Base-by-base conservation (phyloP, 1,140 invertebrate genomes). In the Pseudomyrmex cubaensis region DNA sequence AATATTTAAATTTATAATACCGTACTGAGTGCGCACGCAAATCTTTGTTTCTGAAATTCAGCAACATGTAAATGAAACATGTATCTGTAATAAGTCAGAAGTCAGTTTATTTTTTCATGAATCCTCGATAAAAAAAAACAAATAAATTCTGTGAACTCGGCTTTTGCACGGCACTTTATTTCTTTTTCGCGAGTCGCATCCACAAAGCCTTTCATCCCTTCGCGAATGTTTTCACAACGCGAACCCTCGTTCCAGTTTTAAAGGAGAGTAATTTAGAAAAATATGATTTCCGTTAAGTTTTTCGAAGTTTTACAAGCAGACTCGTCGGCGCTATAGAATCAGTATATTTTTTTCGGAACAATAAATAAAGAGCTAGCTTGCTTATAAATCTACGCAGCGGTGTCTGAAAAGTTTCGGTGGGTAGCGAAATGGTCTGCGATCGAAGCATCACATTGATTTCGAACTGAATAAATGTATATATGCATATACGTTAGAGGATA, bases 301-400 rank as follows among this genome's bases (percentile, higher is more conserved):
- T 22, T 35, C 10, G 0, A 72, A 86, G n/a, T 74, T 74, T 61
- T 54, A 75, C 63, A 72, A 85, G 77, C 48, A 48, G 59, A 46
- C 12, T 44, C 35, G 17, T 61, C 54, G 66, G 48, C 52, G 52
- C 56, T 64, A 35, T 7, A 44, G 35, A 54, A 66, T 66, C 67
- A 46, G 56, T 22, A 54, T 61, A 67, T 62, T 82, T 82, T 84
- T 76, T 64, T 35, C 5, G 35, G 15, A 10, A 52, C 70, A 76
- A 85, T 87, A 87, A 84, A 89, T 87, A 87, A 87, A 73, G 66
- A 63, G 22, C 25, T 61, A 72, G 82, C 35, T 85, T 75, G 74
- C 62, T 83, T 86, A 73, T 69, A 78, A 78, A 75, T 76, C 0
- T 35, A 66, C 70, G 70, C 59, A 46, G 50, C 54, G 54, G 20